Base-by-base conservation (phyloP, 1,140 invertebrate genomes). In the Sycophaga agraensis region DNA sequence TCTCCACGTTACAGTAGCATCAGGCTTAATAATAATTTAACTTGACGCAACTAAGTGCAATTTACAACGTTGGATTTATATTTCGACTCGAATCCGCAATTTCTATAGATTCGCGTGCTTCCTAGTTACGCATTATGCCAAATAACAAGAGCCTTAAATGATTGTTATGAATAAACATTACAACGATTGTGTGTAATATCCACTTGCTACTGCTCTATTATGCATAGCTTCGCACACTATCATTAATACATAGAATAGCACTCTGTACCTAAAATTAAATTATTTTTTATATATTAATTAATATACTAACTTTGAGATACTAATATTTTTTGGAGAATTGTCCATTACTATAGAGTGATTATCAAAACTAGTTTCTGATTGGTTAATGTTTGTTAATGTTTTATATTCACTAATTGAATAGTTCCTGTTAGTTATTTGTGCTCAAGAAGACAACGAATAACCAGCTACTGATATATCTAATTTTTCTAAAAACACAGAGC, bases 141-240 rank as follows among this genome's bases (percentile, higher is more conserved):
- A 9, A 46, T 46, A 21, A 94, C 87, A 17, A 98, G 79, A 31
- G 92, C 84, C 71, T 97, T 90, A 67, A 97, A 89, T 0, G 96
- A 94, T 82, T 98, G 94, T 72, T 90, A 94, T 73, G 94, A 97
- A 74, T 92, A 89, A 11, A 95, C 89, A 81, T 97, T 88, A 84
- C 17, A 98, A 79, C 0, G 95, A 93, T 72, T 91, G 85, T 64
- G 89, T 88, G 67, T 95, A 96, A 76, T 90, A 94, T 69, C 93
- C 91, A n/a, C 89, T 87, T 0, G 95, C 94, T 62, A 94, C 85
- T 46, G 87, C 88, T 46, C 94, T 82, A 74, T 97, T 95, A 74
- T 97, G 95, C 81, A 95, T 85, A 6, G 90, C 88, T 79, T 95
- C 92, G 63, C 93, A 89, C 14, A 96, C 90, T 87, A 11, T 94